phyloP scores from a whole-genome alignment of 1,140 invertebrate genomes.

The Drosophila repleta region DNA sequence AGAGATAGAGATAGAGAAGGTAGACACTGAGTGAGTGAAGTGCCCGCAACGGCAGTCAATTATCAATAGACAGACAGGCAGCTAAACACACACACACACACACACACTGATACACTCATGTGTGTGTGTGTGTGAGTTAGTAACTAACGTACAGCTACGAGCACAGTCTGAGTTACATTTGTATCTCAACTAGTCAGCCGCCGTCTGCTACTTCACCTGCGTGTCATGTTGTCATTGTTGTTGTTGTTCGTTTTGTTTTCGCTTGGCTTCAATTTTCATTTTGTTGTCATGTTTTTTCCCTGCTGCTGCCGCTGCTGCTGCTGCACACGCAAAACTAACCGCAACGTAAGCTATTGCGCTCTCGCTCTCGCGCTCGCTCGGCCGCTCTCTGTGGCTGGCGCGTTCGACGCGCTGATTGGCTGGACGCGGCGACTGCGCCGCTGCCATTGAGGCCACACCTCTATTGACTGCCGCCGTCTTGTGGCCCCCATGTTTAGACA shows the following conservation, averaged over 20 bases:
- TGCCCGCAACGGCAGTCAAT: slow-evolving; percentile 64
- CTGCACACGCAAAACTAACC: slow-evolving; percentile 67
- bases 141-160: slow-evolving; percentile 35
- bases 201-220: slow-evolving; percentile 63
- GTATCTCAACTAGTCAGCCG: slow-evolving; percentile 45
- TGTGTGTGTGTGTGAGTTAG: slow-evolving; percentile 19
- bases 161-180: slow-evolving; percentile 48
- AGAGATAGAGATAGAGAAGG: slow-evolving; percentile 7
- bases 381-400: slow-evolving; percentile 36
- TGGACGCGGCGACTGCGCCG: slow-evolving; percentile 63
- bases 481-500: slow-evolving; percentile 45
- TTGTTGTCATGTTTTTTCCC: slow-evolving; percentile 36
- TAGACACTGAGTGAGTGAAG: slow-evolving; percentile 42
- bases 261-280: slow-evolving; percentile 51
- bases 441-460: slow-evolving; percentile 72
- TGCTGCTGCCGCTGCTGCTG: slow-evolving; percentile 1
- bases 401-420: slow-evolving; percentile 58
- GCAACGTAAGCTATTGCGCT: slow-evolving; percentile 29
- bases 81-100: slow-evolving; percentile 1
- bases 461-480: slow-evolving; percentile 53
- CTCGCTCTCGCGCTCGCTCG: slow-evolving; percentile 8
- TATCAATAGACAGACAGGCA: slow-evolving; percentile 65
- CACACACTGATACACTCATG: not conserved
- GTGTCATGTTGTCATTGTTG: slow-evolving; percentile 38
- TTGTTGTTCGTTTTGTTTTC: slow-evolving; percentile 17